Percentiles rank a stretch among this genome's conserved stretches.
Conservation (phyloP, 2,113 vertebrate species). For the Elephas maximus region DNA sequence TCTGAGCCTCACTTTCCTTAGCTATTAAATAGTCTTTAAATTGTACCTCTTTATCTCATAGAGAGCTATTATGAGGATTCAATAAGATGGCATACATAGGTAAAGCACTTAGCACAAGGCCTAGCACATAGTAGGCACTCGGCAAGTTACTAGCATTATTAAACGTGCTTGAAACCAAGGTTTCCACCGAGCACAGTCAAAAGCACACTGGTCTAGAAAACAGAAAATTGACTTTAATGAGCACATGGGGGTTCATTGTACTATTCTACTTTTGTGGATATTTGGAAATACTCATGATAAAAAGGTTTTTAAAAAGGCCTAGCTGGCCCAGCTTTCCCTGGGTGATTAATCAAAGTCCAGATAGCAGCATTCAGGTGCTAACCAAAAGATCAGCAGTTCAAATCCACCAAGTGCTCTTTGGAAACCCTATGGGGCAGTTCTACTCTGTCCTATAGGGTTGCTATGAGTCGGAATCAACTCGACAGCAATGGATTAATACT, state of each 20-base stretch:
- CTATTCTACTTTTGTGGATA: neutral
- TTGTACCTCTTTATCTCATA: neutral
- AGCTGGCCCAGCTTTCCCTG: neutral
- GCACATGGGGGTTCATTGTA: neutral
- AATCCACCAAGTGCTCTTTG: too few species aligned
- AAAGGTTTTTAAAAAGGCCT: neutral
- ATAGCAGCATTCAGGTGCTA: too few species aligned
- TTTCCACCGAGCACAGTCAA: neutral
- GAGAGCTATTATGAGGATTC: neutral
- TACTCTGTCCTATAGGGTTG: too few species aligned
- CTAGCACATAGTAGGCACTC: neutral
- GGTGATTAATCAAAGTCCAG: neutral
- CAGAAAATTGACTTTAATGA: neutral
- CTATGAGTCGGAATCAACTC: too few species aligned
- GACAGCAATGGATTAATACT: too few species aligned
- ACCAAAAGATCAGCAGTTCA: too few species aligned
- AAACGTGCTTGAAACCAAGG: neutral
- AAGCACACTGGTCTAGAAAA: neutral
- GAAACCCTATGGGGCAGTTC: too few species aligned
- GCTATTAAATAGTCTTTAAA: neutral
- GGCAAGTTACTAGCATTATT: neutral
- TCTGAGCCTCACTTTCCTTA: neutral
- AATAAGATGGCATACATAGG: neutral
- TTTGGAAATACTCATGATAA: neutral
- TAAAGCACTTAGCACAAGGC: neutral